Percentiles rank a stretch among this genome's conserved stretches.
phyloP scores from a whole-genome alignment of 1,140 invertebrate species.

The Melanaphis sacchari region DNA sequence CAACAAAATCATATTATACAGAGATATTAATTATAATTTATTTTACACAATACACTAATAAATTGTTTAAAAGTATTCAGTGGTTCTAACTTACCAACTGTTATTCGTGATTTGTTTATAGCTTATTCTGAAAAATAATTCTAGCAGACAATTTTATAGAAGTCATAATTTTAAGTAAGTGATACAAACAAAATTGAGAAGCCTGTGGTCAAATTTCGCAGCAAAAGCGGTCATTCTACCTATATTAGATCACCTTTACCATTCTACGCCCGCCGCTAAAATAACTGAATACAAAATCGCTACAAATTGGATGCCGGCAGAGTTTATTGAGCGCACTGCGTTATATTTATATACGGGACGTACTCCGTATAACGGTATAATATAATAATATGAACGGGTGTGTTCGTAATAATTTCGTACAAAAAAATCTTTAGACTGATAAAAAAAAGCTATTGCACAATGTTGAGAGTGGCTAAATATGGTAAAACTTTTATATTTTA shows the following conservation, averaged over 20 bases:
- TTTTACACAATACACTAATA: background rate
- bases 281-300: constrained; percentile 46
- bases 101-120: background rate
- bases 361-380: background rate
- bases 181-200: background rate
- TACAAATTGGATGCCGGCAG: constrained; percentile 28
- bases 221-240: background rate
- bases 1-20: background rate
- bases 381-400: background rate
- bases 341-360: background rate
- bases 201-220: background rate
- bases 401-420: background rate
- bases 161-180: background rate
- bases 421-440: background rate
- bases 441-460: background rate
- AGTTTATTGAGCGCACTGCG: background rate
- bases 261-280: background rate
- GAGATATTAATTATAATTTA: background rate
- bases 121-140: background rate
- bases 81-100: background rate
- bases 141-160: background rate
- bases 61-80: background rate
- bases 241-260: background rate
- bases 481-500: background rate
- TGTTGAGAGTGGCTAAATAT: background rate